Evolutionary conservation across 2,888 invertebrate species (phyloP), one percentile per base, ranked within the genome.

Genomic region (Platycnemis pennipes): DNA sequence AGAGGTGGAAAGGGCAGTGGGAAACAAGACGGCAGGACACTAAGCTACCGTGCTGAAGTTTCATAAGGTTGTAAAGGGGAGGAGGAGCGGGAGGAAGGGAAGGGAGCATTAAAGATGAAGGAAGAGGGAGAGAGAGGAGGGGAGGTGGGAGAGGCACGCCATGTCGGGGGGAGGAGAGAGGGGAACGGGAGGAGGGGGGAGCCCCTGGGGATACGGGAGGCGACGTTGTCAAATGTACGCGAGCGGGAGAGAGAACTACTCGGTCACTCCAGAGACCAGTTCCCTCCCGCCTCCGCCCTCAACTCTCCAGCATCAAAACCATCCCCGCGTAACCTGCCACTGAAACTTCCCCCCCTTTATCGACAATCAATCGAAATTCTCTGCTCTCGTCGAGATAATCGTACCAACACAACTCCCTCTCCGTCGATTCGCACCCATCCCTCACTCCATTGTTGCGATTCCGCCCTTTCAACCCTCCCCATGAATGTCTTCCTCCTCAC

Each of bases 141-240:
- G 97, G 97, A 97, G 94, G 94, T 85, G 94, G 91, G 37, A 44
- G 91, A 31, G 91, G 88, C 49, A 53, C 94, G 94, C 86, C 95
- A 95, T 95, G 95, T 95, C 95, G 95, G 95, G 95, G 95, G 95
- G 94, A 95, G 95, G 95, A 95, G 91, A 94, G 95, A 95, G 95
- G 95, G 95, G 95, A 95, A 95, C 95, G 96, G 96, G 96, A 96
- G 96, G 96, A 96, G 96, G 96, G 96, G 96, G 31, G 88, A 44
- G 69, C 53, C 53, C 91, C 91, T 16, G 44, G 63, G 91, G 63
- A 44, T 44, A 63, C 95, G 95, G 95, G 94, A 94, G 95, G 95
- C 95, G 95, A 95, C 95, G 95, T 95, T 97, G 97, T 97, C 97
- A 97, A 97, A 97, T 97, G 97, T 97, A 97, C 97, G 97, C 97